Conservation (phyloP, 2,797 vertebrate species). For the Manis crassicaudata region DNA sequence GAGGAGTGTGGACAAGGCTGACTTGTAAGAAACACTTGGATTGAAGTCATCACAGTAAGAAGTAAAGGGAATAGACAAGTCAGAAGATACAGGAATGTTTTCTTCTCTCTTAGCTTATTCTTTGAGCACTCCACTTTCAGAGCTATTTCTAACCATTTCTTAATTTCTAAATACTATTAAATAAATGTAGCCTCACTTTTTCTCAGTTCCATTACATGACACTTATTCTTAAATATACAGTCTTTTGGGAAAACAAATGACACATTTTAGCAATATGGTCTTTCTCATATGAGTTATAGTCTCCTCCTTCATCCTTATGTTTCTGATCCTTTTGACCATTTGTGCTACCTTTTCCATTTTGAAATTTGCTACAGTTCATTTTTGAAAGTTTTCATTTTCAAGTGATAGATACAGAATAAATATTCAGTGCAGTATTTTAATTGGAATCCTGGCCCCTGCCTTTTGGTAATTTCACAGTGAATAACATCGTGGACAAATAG, state of each 20-base stretch:
- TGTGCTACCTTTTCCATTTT: conserved; percentile 38
- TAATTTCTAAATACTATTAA: conserved; percentile 62
- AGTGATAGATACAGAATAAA: not conserved
- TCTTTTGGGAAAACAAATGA: conserved; percentile 59
- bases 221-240: conserved; percentile 49
- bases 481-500: not conserved
- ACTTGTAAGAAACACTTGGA: conserved; percentile 9
- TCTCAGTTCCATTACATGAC: conserved; percentile 48
- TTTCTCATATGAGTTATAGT: conserved; percentile 48
- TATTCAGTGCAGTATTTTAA: conserved; percentile 42
- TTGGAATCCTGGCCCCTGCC: not conserved
- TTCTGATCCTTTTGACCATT: conserved; percentile 48
- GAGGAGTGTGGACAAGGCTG: conserved; percentile 3
- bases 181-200: conserved; percentile 9
- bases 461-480: conserved; percentile 43
- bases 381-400: not conserved
- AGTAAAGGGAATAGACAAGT: not conserved
- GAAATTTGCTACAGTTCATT: conserved; percentile 47
- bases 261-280: conserved; percentile 60
- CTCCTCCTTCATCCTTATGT: conserved; percentile 46
- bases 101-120: conserved; percentile 6
- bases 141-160: conserved; percentile 42
- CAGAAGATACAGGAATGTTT: not conserved
- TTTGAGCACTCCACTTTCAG: not conserved
- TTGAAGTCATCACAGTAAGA: not conserved